phyloP scores from a whole-genome alignment of 1,140 invertebrate species.

The Lucilia sericata region DNA sequence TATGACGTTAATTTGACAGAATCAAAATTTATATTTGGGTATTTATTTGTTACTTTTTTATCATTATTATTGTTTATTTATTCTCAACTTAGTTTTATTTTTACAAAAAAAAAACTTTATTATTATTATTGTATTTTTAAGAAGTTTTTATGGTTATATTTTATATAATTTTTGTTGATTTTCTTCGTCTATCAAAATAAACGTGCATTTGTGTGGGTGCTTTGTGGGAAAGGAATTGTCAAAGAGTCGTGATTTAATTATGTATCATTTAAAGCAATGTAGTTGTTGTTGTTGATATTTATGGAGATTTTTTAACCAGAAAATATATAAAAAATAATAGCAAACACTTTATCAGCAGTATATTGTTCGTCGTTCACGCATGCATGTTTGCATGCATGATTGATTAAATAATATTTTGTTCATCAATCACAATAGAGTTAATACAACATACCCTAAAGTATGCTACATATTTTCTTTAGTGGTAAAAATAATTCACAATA shows the following conservation, averaged over 20 bases:
- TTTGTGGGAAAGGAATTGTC: conserved; percentile 22
- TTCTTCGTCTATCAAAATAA: not conserved
- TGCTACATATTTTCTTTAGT: no score
- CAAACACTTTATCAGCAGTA: no score
- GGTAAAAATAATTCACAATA: no score
- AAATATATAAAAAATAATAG: not conserved
- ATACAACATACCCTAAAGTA: no score
- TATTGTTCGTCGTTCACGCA: no score
- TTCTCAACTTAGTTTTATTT: not conserved
- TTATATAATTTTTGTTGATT: no score
- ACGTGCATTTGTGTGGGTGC: conserved; percentile 30
- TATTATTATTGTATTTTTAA: conserved; percentile 12
- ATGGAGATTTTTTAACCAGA: not conserved
- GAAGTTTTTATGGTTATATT: not conserved
- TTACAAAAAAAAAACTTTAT: not conserved
- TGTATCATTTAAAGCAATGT: not conserved
- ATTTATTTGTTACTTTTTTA: not conserved
- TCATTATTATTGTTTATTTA: no score
- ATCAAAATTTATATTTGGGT: not conserved
- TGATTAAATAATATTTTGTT: no score
- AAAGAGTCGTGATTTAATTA: conserved; percentile 12
- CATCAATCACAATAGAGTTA: no score
- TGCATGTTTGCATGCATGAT: no score
- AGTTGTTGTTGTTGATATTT: not conserved
- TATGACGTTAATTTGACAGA: conserved; percentile 16